A percentile compares a stretch with the other conserved stretches of the same genome.
These are phyloP conservation scores for Melieria crassipennis DNA, from an alignment of 2,888 invertebrate genomes.

Conservation along the genomic window DNA sequence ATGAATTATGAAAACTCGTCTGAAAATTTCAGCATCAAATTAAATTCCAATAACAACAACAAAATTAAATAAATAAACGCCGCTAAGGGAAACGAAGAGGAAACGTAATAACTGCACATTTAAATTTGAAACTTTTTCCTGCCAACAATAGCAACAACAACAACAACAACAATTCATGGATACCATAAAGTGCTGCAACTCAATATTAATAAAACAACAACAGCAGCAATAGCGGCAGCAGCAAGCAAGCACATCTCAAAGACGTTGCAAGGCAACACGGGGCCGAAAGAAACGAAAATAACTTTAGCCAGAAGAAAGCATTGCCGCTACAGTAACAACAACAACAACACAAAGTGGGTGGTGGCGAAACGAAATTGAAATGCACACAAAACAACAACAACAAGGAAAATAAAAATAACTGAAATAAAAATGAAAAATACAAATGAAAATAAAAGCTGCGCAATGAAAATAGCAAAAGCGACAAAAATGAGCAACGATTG, in stretches of 20 bases:
- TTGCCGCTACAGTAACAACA: too few relatives aligned
- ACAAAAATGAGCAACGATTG: too few relatives aligned
- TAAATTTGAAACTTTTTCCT: background rate
- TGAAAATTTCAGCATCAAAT: background rate
- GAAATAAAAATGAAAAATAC: constrained; percentile 41
- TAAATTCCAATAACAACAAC: background rate
- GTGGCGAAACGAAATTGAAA: constrained; percentile 28
- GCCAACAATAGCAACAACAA: too few relatives aligned
- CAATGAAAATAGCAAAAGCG: too few relatives aligned
- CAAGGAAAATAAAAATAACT: background rate
- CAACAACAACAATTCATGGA: background rate
- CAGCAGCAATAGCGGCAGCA: constrained; percentile 18
- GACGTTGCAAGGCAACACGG: too few relatives aligned
- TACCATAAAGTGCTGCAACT: background rate
- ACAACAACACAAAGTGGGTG: constrained; percentile 32
- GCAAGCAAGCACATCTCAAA: too few relatives aligned
- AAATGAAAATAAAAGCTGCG: constrained; percentile 6
- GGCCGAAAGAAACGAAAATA: constrained; percentile 22
- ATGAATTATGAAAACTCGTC: too few relatives aligned
- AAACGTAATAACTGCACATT: constrained; percentile 1
- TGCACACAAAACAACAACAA: constrained; percentile 21
- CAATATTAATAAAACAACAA: background rate
- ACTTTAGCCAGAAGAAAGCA: background rate
- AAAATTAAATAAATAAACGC: too few relatives aligned
- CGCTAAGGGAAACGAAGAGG: too few relatives aligned